phyloP scores from a whole-genome alignment of 2,113 vertebrate species.

The Alethe diademata region DNA sequence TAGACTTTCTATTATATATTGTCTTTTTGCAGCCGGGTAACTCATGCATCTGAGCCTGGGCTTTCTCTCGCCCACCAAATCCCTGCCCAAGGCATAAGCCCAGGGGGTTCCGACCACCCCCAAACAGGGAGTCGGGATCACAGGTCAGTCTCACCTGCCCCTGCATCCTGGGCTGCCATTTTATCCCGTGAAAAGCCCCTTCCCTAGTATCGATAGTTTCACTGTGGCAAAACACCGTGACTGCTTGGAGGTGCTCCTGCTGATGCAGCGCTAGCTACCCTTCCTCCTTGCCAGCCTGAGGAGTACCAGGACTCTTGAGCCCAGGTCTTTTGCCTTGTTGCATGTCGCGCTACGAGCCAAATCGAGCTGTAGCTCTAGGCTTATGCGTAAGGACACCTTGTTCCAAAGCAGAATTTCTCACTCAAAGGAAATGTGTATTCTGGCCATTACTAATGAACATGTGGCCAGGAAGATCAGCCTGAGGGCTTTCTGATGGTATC shows the following conservation, averaged over 20 bases:
- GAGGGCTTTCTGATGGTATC: neutral
- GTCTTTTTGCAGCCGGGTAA: slow-evolving; percentile 83
- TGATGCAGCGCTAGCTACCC: slow-evolving; percentile 69
- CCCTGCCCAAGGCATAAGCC: slow-evolving; percentile 80
- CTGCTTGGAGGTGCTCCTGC: slow-evolving; percentile 72
- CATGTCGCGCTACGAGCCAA: slow-evolving; percentile 75
- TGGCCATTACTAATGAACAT: neutral
- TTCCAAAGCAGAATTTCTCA: slow-evolving; percentile 13
- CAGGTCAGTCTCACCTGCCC: slow-evolving; percentile 81
- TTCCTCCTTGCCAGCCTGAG: slow-evolving; percentile 68
- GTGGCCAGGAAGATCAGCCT: neutral
- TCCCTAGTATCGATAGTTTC: slow-evolving; percentile 63
- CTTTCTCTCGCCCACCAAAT: slow-evolving; percentile 79
- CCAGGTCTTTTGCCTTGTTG: slow-evolving; percentile 70
- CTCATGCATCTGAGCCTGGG: slow-evolving; percentile 83
- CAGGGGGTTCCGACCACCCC: slow-evolving; percentile 77
- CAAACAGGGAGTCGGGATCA: slow-evolving; percentile 80
- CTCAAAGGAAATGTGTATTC: neutral
- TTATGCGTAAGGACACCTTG: neutral
- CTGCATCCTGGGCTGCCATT: slow-evolving; percentile 71
- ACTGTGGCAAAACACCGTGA: slow-evolving; percentile 58
- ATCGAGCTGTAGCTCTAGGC: slow-evolving; percentile 31
- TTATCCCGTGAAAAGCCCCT: slow-evolving; percentile 55
- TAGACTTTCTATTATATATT: slow-evolving; percentile 82
- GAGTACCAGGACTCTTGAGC: slow-evolving; percentile 45